Conservation (phyloP, 1,140 invertebrate genomes). For the Forficula auricularia region DNA sequence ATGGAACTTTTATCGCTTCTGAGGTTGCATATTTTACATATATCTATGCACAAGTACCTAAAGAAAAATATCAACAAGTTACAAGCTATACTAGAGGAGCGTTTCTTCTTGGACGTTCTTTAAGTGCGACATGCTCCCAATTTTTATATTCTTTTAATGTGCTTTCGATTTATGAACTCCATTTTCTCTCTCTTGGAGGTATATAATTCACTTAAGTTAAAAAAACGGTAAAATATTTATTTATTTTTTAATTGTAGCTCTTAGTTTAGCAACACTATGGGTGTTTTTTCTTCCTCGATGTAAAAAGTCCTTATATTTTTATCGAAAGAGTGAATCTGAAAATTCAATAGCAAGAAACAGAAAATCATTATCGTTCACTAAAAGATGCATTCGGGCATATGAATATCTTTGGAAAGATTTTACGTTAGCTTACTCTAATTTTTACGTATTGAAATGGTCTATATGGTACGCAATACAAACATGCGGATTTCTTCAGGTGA, state of each 20-base stretch:
- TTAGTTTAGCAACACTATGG: slow-evolving; percentile 52
- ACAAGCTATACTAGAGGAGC: slow-evolving; percentile 58
- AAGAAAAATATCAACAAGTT: slow-evolving; percentile 54
- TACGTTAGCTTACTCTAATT: slow-evolving; percentile 47
- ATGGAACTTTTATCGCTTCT: slow-evolving; percentile 68
- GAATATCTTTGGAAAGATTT: slow-evolving; percentile 48
- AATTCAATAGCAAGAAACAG: background rate
- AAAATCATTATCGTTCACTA: background rate
- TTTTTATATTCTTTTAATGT: slow-evolving; percentile 38
- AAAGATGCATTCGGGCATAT: slow-evolving; percentile 2
- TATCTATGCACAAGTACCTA: slow-evolving; percentile 77
- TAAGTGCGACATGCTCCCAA: slow-evolving; percentile 48
- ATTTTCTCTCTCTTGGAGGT: slow-evolving; percentile 48
- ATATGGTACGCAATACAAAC: slow-evolving; percentile 65
- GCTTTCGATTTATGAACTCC: slow-evolving; percentile 45
- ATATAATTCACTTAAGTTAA: too few relatives aligned
- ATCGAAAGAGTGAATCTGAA: slow-evolving; percentile 25
- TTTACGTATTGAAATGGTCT: slow-evolving; percentile 65
- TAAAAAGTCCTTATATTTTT: slow-evolving; percentile 61
- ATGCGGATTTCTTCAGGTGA: slow-evolving; percentile 59
- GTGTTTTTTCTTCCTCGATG: slow-evolving; percentile 58
- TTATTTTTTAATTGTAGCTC: slow-evolving; percentile 35
- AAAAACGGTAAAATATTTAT: background rate
- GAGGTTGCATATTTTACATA: slow-evolving; percentile 87
- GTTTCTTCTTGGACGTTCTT: slow-evolving; percentile 48